Evolutionary conservation across 2,888 invertebrate species (phyloP).

Genomic region (Cenopis cana): DNA sequence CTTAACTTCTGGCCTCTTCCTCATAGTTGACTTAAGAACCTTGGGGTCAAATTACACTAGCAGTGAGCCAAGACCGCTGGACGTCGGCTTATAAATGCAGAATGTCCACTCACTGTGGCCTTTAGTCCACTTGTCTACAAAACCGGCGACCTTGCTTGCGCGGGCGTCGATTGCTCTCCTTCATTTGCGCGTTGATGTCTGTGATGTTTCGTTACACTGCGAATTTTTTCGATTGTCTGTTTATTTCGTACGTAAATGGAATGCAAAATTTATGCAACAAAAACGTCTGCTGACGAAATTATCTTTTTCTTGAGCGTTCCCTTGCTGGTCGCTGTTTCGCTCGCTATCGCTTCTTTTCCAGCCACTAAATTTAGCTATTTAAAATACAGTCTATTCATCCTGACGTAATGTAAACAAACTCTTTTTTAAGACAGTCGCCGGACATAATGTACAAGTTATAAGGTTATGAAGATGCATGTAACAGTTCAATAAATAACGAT

Average conservation of each 20-base stretch:
- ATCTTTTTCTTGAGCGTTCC: too few species aligned
- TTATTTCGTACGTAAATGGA: too few species aligned
- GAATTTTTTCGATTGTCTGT: background rate
- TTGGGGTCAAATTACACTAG: background rate
- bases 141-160: constrained; percentile 40
- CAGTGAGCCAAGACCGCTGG: background rate
- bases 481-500: background rate
- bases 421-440: too few species aligned
- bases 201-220: constrained; percentile 9
- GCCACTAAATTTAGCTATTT: too few species aligned
- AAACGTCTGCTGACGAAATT: too few species aligned
- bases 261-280: too few species aligned
- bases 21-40: background rate
- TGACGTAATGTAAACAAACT: too few species aligned
- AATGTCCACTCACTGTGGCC: constrained; percentile 25
- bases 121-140: constrained; percentile 28
- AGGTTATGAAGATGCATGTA: background rate
- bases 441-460: too few species aligned
- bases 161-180: constrained; percentile 31
- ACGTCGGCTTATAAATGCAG: background rate
- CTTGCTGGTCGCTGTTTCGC: too few species aligned
- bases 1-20: background rate
- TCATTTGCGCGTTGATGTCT: constrained; percentile 27
- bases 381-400: too few species aligned
- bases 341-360: too few species aligned